Percentiles rank a stretch among this genome's conserved stretches.
Evolutionary conservation across 2,888 invertebrate genomes (phyloP).

Genomic region (Seira sanloemensis): DNA sequence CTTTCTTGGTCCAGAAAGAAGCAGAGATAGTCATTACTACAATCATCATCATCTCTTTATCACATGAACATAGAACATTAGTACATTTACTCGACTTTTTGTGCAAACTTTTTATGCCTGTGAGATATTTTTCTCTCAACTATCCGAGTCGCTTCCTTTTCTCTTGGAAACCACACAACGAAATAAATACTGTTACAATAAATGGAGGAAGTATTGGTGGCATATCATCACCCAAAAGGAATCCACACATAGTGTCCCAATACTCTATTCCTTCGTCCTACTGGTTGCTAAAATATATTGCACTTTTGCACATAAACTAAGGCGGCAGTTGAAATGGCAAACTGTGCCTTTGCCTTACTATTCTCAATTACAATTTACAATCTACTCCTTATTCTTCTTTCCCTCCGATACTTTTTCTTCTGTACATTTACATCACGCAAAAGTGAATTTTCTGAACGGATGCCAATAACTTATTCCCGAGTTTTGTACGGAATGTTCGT

Average conservation of each 20-base stretch:
- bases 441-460: conserved; percentile 59
- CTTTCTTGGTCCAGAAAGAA: conserved; percentile 21
- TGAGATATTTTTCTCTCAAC: not conserved
- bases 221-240: conserved; percentile 11
- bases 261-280: not conserved
- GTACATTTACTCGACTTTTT: not conserved
- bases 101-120: not conserved
- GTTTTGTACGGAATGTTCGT: not conserved
- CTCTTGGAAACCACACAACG: not conserved
- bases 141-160: not conserved
- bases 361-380: conserved; percentile 46
- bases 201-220: conserved; percentile 2
- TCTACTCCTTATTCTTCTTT: conserved; percentile 11
- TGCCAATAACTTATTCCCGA: conserved; percentile 53
- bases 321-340: conserved; percentile 10
- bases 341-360: not conserved
- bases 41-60: conserved; percentile 10
- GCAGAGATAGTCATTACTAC: conserved; percentile 2
- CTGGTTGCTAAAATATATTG: not conserved
- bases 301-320: not conserved
- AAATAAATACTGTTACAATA: not conserved
- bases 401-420: not conserved
- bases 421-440: conserved; percentile 53
- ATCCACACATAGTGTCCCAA: not conserved
- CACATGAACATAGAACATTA: not conserved